Conservation (phyloP, 2,797 vertebrate species). For the Adrianichthys oophorus region DNA sequence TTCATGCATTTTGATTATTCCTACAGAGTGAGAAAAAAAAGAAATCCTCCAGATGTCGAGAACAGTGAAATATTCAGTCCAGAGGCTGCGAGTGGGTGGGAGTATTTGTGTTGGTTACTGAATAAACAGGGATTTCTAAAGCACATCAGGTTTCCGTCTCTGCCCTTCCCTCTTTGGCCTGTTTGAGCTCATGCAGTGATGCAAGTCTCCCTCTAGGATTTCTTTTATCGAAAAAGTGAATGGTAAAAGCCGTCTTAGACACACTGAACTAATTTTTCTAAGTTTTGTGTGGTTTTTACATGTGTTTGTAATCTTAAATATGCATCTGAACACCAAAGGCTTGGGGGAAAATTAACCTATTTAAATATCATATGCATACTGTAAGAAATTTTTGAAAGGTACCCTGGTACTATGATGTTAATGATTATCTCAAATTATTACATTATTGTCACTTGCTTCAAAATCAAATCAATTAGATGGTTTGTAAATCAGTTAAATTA, state of each 20-base stretch:
- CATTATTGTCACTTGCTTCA: too few relatives aligned
- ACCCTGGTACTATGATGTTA: too few relatives aligned
- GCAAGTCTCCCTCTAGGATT: slow-evolving; percentile 57
- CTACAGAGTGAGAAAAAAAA: slow-evolving; percentile 19
- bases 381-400: too few relatives aligned
- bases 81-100: slow-evolving; percentile 57
- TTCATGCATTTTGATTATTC: slow-evolving; percentile 9
- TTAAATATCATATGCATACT: too few relatives aligned
- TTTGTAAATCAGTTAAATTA: too few relatives aligned
- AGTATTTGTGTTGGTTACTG: slow-evolving; percentile 72
- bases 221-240: slow-evolving; percentile 28
- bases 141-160: slow-evolving; percentile 25
- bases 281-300: slow-evolving; percentile 9
- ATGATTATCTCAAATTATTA: too few relatives aligned
- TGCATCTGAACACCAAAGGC: slow-evolving; percentile 10
- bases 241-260: slow-evolving; percentile 17
- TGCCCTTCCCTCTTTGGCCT: slow-evolving; percentile 37
- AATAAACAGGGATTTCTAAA: slow-evolving; percentile 53
- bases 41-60: slow-evolving; percentile 46
- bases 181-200: slow-evolving; percentile 64
- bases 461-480: too few relatives aligned
- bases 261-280: slow-evolving; percentile 34
- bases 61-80: slow-evolving; percentile 39
- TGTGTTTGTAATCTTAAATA: slow-evolving; percentile 12
- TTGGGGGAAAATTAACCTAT: too few relatives aligned